A percentile compares a stretch with the other conserved stretches of the same genome.
Conservation (phyloP, 1,140 invertebrate species). For the Semibalanus balanoides region DNA sequence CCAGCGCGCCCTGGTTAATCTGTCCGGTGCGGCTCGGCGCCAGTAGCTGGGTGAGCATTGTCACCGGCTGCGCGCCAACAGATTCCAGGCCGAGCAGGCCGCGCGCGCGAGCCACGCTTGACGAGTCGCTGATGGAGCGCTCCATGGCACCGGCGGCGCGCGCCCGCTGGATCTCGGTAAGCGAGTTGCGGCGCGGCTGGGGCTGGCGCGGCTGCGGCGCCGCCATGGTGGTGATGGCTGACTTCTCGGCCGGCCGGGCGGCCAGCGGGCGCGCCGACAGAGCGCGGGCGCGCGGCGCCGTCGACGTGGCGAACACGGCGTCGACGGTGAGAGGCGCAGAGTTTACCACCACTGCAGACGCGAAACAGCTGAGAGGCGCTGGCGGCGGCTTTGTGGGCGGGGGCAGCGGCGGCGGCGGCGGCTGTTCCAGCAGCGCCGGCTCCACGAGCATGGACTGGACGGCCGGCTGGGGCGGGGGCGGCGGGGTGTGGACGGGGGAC, state of each 20-base stretch:
- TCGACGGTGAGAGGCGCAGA: not conserved
- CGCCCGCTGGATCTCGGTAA: constrained; percentile 17
- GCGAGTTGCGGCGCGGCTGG: constrained; percentile 1
- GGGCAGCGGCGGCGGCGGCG: constrained; percentile 20
- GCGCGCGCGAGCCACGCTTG: not conserved
- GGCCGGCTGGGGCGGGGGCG: constrained; percentile 10
- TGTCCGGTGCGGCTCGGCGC: not conserved
- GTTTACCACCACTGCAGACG: not conserved
- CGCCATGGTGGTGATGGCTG: not conserved
- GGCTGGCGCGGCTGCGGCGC: constrained; percentile 4
- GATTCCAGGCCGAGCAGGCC: not conserved
- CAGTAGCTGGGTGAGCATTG: not conserved
- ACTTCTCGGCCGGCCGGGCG: too few relatives aligned
- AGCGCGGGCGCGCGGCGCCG: too few relatives aligned
- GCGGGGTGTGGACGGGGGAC: constrained; percentile 17
- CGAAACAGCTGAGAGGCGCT: constrained; percentile 3
- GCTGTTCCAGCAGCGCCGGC: constrained; percentile 16
- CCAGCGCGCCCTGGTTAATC: not conserved
- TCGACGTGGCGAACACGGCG: not conserved
- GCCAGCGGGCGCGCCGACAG: not conserved
- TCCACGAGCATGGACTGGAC: constrained; percentile 9
- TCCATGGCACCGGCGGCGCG: constrained; percentile 14
- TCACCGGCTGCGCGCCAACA: not conserved
- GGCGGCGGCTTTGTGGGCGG: constrained; percentile 20
- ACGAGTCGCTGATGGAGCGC: not conserved